phyloP scores from a whole-genome alignment of 2,113 vertebrate genomes.

The Nibea coibor region DNA sequence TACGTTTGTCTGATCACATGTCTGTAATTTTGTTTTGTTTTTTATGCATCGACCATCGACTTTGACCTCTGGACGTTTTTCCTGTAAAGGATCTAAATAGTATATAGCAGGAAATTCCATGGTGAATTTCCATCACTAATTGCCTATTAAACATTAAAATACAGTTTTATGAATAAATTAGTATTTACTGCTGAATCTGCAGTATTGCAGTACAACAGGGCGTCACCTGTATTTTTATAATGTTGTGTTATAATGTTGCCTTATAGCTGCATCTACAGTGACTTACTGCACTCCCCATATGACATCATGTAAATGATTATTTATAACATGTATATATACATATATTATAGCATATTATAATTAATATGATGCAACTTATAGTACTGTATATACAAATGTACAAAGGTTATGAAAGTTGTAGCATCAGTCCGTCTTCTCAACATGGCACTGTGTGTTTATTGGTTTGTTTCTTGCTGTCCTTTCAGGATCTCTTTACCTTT shows the following conservation, averaged over 20 bases:
- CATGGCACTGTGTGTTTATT: background rate
- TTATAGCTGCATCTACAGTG: background rate
- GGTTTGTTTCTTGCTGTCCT: fast-evolving
- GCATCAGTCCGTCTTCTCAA: background rate
- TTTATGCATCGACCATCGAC: too few species aligned
- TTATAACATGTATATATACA: too few species aligned
- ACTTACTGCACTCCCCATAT: constrained; percentile 1
- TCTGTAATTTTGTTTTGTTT: background rate
- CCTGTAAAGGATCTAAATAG: background rate
- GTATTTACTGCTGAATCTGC: too few species aligned
- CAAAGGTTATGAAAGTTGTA: background rate
- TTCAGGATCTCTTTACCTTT: background rate
- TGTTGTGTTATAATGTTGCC: background rate
- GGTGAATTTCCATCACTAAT: background rate
- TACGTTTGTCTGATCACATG: background rate
- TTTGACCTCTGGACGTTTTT: background rate
- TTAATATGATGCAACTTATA: too few species aligned
- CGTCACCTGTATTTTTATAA: too few species aligned
- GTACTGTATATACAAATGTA: background rate
- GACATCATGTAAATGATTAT: background rate
- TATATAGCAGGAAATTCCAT: background rate
- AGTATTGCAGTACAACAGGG: too few species aligned
- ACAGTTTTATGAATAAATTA: too few species aligned
- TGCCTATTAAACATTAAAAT: too few species aligned
- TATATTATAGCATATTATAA: too few species aligned